Percentiles rank a stretch among this genome's conserved stretches.
These are phyloP conservation scores for Acanthacorydalis orientalis DNA, from an alignment of 2,888 invertebrate species.

Conservation along the genomic window DNA sequence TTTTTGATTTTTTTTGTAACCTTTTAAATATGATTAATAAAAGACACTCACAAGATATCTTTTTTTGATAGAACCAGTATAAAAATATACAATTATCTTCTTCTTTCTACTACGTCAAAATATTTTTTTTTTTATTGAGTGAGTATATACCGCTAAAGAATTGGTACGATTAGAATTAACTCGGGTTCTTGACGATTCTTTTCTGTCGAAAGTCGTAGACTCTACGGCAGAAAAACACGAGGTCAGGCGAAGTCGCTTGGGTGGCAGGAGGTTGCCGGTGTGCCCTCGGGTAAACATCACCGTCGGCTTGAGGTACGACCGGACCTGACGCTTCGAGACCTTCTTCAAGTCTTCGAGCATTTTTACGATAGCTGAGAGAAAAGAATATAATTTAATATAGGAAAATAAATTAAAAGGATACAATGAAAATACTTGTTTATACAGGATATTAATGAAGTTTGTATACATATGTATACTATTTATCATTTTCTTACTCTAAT, in stretches of 20 bases:
- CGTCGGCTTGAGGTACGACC: slow-evolving; percentile 55
- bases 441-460: no score
- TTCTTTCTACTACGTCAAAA: slow-evolving; percentile 1
- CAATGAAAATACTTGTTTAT: no score
- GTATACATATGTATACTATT: no score
- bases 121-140: background rate
- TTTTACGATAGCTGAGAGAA: slow-evolving; percentile 59
- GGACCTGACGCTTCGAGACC: slow-evolving; percentile 50
- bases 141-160: background rate
- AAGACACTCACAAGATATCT: background rate
- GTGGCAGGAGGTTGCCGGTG: slow-evolving; percentile 46
- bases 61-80: background rate
- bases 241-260: slow-evolving; percentile 54
- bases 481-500: no score
- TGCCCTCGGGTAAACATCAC: slow-evolving; percentile 35
- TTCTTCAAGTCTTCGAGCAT: slow-evolving; percentile 61
- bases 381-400: no score
- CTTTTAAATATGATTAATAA: no score
- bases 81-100: slow-evolving; percentile 3
- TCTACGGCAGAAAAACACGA: slow-evolving; percentile 86
- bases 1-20: no score
- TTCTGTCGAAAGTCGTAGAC: slow-evolving; percentile 91
- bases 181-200: slow-evolving; percentile 36
- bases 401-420: no score
- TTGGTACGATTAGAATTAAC: slow-evolving; percentile 16